phyloP scores from a whole-genome alignment of 92 coral and sea anemone species.

The Epizoanthus scotinus region DNA sequence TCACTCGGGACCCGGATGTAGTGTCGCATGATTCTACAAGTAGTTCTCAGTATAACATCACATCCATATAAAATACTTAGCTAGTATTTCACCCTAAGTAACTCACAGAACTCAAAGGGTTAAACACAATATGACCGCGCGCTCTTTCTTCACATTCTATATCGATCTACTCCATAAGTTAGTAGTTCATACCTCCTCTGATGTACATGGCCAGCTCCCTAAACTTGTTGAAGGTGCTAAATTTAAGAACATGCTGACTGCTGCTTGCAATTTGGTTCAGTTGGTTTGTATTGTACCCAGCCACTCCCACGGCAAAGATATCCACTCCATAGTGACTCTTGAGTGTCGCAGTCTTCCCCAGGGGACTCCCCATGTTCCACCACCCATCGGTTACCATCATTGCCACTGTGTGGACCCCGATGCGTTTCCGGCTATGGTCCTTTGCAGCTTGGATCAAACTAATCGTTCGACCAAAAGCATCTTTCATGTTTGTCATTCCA shows the following conservation, averaged over 20 bases:
- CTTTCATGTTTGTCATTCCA: constrained; percentile 74
- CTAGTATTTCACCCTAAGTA: too few species aligned
- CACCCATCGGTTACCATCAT: constrained; percentile 92
- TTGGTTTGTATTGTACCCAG: constrained; percentile 64
- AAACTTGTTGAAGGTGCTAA: constrained; percentile 60
- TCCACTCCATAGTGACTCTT: constrained; percentile 64
- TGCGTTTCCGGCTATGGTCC: constrained; percentile 52
- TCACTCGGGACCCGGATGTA: too few species aligned
- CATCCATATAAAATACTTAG: too few species aligned
- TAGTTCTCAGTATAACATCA: too few species aligned
- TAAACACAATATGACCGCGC: too few species aligned
- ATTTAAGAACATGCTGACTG: constrained; percentile 68
- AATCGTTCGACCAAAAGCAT: constrained; percentile 54
- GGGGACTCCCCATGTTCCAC: constrained; percentile 85
- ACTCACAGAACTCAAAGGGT: too few species aligned
- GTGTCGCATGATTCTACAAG: too few species aligned
- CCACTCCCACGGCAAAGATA: constrained; percentile 87
- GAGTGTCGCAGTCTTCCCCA: constrained; percentile 50
- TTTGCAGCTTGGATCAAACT: constrained; percentile 56
- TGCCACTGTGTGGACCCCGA: constrained; percentile 81
- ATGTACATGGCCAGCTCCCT: constrained; percentile 82
- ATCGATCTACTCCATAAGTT: background rate
- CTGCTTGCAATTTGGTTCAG: constrained; percentile 69
- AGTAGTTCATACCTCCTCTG: constrained; percentile 76
- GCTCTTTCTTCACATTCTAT: background rate